Evolutionary conservation across 2,113 vertebrate species (phyloP).

Genomic region (Catharus fuscescens): DNA sequence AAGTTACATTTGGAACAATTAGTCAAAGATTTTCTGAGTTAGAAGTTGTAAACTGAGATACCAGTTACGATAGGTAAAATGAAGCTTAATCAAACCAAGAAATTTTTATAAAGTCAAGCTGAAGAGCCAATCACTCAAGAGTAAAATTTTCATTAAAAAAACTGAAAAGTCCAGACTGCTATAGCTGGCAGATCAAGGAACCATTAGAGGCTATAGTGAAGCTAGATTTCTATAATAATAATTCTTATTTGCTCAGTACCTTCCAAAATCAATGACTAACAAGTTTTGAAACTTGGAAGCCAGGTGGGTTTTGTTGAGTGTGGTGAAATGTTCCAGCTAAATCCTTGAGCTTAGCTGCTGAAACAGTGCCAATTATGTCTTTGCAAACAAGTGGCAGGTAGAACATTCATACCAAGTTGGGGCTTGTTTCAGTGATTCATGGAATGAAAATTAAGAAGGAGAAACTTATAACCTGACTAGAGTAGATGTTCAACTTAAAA

Average conservation of each 20-base stretch:
- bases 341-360: not conserved
- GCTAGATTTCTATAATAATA: not conserved
- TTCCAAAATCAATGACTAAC: slow-evolving; percentile 15
- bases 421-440: slow-evolving; percentile 6
- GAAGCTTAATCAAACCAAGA: not conserved
- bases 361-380: not conserved
- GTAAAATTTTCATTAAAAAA: not conserved
- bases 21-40: not conserved
- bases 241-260: not conserved
- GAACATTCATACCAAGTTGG: not conserved
- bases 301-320: not conserved
- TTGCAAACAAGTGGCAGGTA: not conserved
- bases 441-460: slow-evolving; percentile 12
- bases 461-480: not conserved
- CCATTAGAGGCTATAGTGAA: not conserved
- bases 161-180: not conserved
- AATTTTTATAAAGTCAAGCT: not conserved
- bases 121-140: not conserved
- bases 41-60: not conserved
- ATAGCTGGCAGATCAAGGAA: not conserved
- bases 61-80: not conserved
- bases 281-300: slow-evolving; percentile 10
- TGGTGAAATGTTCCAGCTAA: slow-evolving; percentile 22
- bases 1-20: not conserved
- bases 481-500: not conserved